Evolutionary conservation across 2,797 vertebrate species (phyloP).

Genomic region (Pelobates cultripes): DNA sequence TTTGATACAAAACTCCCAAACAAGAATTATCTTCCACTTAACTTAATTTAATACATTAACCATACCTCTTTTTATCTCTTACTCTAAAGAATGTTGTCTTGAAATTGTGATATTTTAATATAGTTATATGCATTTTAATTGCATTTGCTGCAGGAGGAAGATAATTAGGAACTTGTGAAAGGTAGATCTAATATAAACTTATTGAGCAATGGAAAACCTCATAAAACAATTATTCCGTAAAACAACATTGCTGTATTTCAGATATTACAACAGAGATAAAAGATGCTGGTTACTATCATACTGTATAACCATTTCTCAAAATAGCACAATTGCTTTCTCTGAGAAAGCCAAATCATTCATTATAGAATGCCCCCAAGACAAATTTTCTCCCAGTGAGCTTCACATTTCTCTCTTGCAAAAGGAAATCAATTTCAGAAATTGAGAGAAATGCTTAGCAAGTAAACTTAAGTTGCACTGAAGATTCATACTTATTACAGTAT

Average conservation of each 20-base stretch:
- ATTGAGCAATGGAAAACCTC: conserved; percentile 61
- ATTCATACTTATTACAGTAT: conserved; percentile 28
- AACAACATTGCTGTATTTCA: conserved; percentile 65
- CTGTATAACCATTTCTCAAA: conserved; percentile 68
- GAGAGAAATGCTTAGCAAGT: conserved; percentile 59
- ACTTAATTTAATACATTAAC: conserved; percentile 27
- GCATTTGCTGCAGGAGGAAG: conserved; percentile 42
- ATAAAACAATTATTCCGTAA: conserved; percentile 66
- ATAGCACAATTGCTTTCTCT: conserved; percentile 64
- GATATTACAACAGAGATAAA: conserved; percentile 64
- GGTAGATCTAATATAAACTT: conserved; percentile 9
- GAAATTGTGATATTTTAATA: conserved; percentile 43
- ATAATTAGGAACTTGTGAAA: conserved; percentile 62
- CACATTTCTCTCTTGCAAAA: conserved; percentile 59
- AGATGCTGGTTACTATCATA: conserved; percentile 62
- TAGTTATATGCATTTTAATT: conserved; percentile 57
- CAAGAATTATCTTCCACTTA: conserved; percentile 30
- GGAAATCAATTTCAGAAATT: conserved; percentile 66
- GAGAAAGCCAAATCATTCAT: conserved; percentile 67
- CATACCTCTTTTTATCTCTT: conserved; percentile 27
- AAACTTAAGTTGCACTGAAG: conserved; percentile 48
- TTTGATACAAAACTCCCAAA: too few relatives aligned
- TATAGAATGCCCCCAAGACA: conserved; percentile 65
- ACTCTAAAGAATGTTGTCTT: conserved; percentile 35
- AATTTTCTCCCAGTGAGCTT: conserved; percentile 65